Evolutionary conservation across 2,888 invertebrate genomes (phyloP), one percentile per base, ranked within the genome.

Genomic region (Sesamia inferens): DNA sequence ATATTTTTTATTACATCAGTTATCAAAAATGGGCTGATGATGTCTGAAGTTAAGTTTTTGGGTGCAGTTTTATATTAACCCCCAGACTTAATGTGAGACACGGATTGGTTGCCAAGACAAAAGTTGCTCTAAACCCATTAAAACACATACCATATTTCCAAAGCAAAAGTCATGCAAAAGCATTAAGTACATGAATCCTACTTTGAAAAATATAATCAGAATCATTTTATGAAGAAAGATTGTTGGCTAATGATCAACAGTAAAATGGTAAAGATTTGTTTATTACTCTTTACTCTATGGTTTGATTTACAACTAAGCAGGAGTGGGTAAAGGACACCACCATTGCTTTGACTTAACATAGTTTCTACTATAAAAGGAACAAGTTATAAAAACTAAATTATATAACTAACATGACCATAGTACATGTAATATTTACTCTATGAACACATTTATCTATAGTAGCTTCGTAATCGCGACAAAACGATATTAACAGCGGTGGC

Each of bases 281-380:
- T 61, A 47, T 62, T 7, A 14, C 64, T 31, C 7, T 39, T 51
- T 47, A 63, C 22, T 74, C 19, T 19, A 58, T 44, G 68, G 24
- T 58, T 71, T 42, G n/a, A 24, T 74, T 47, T 48, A 63, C 44
- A 44, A 14, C 62, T 51, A 22, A 58, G 48, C 22, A 57, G 63
- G 57, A 62, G 71, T 62, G 51, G 55, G n/a, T 71, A 78, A 70
- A 78, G 78, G 76, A 44, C 62, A 70, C 48, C 68, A 47, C 63
- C 68, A 78, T 80, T 78, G 64, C 67, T 59, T 22, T 42, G n/a
- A 6, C 31, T 47, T 48, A 59, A 68, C 63, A 68, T 57, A 57
- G 48, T 68, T 76, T 48, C 76, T 62, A 31, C 31, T 3, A 47
- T 62, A 64, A 51, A 70, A 63, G 65, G 70, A 55, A 31, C 48